Evolutionary conservation across 1,140 invertebrate genomes (phyloP), one percentile per base, ranked within the genome.

Genomic region (Lutraria rhynchaena): DNA sequence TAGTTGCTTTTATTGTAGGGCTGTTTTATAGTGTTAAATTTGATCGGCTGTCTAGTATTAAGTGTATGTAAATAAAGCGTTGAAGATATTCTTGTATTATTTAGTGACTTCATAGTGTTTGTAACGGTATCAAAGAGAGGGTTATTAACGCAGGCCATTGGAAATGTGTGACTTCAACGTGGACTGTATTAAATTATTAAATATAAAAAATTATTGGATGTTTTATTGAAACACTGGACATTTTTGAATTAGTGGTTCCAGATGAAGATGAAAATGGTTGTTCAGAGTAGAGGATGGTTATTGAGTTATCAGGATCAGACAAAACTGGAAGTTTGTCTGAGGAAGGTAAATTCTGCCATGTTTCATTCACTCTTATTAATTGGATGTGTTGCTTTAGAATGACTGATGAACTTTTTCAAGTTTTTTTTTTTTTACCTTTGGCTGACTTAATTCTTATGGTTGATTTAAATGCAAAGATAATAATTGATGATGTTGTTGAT

Each of bases 201-300:
- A 0, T 22, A 55, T 55, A 19, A 41, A 41, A 41, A 41, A 7
- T 41, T 7, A 41, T 41, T 41, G 37, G 15, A 41, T 41, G 15
- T 41, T 41, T 41, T 41, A 7, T 41, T 41, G 15, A 7, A 7
- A 15, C 15, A 7, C 5, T 7, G 37, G 37, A 41, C 5, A 41
- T 41, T 41, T 15, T 41, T 63, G 5, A 19, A 22, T 37, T 1
- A 44, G 31, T 19, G 31, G 33, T 7, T 31, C 19, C 22, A 71
- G 37, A 55, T 19, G 9, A 57, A 55, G 35, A 71, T 71, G 69
- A 77, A 63, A 33, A 77, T 77, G 75, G 75, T 77, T 33, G 75
- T 77, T 22, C 75, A 77, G n/a, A 41, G 41, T 17, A 60, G 53
- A 33, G 75, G 60, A 15, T 77, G 75, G 75, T 67, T 77, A 24